Conservation (phyloP, 2,113 vertebrate genomes). For the Paracanthobrama guichenoti region DNA sequence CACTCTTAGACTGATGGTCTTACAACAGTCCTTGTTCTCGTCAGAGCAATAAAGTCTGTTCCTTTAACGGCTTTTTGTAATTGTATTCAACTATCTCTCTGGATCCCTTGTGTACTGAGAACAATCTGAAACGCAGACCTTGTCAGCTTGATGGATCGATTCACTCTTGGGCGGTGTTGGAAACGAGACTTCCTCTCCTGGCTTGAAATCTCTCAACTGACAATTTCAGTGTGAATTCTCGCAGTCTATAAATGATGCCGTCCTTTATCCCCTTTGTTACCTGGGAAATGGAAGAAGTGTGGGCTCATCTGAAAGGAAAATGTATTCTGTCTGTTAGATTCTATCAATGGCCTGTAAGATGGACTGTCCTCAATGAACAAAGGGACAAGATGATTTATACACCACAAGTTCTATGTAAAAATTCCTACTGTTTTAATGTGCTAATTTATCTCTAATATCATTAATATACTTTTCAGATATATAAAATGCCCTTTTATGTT, state of each 20-base stretch:
- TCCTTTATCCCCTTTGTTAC: conserved; percentile 19
- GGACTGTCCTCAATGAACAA: conserved; percentile 16
- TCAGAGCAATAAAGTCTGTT: conserved; percentile 40
- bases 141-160: conserved; percentile 52
- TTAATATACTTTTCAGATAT: too few relatives aligned
- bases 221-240: conserved; percentile 27
- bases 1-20: neutral
- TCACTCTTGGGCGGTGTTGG: conserved; percentile 43
- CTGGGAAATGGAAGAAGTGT: neutral
- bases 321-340: conserved; percentile 20
- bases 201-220: conserved; percentile 44
- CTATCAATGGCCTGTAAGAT: conserved; percentile 11
- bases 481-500: too few relatives aligned
- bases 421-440: neutral
- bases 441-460: neutral
- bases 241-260: conserved; percentile 30
- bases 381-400: neutral
- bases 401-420: neutral
- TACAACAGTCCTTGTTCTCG: conserved; percentile 26
- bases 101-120: conserved; percentile 46
- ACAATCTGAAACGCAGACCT: conserved; percentile 50
- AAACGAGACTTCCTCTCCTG: conserved; percentile 31
- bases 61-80: conserved; percentile 47
- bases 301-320: conserved; percentile 15
- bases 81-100: conserved; percentile 45